phyloP scores from a whole-genome alignment of 2,888 invertebrate genomes.

The Rapana venosa region DNA sequence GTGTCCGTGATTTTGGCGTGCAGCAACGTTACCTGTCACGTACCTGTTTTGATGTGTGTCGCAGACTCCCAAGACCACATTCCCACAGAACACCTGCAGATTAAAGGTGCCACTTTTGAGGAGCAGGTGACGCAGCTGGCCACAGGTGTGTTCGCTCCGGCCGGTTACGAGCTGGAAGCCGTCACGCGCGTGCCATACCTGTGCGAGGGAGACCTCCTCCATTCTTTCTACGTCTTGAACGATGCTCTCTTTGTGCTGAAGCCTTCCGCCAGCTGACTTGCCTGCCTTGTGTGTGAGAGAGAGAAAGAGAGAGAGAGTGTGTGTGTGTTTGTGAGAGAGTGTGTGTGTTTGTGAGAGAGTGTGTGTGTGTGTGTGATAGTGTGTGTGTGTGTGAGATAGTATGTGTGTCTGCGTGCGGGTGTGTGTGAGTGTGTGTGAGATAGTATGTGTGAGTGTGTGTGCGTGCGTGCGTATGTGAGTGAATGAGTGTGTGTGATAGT shows the following conservation, averaged over 20 bases:
- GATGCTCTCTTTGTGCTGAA: constrained; percentile 89
- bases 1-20: too few relatives aligned
- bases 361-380: neutral
- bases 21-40: too few relatives aligned
- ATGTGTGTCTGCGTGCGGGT: neutral
- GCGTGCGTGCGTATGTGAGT: too few relatives aligned
- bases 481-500: too few relatives aligned
- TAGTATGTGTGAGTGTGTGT: too few relatives aligned
- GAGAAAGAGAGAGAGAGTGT: neutral
- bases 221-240: constrained; percentile 88
- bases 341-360: neutral
- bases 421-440: neutral
- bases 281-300: too few relatives aligned
- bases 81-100: constrained; percentile 75
- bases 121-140: constrained; percentile 88
- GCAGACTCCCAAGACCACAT: constrained; percentile 86
- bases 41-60: too few relatives aligned
- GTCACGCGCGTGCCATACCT: constrained; percentile 97
- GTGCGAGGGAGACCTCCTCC: constrained; percentile 96
- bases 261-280: neutral
- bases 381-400: neutral
- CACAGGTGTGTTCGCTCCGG: constrained; percentile 82
- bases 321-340: neutral
- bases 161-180: constrained; percentile 87
- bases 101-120: constrained; percentile 78